Evolutionary conservation across 2,888 invertebrate genomes (phyloP), one percentile per base, ranked within the genome.

Genomic region (Pachymerium ferrugineum): DNA sequence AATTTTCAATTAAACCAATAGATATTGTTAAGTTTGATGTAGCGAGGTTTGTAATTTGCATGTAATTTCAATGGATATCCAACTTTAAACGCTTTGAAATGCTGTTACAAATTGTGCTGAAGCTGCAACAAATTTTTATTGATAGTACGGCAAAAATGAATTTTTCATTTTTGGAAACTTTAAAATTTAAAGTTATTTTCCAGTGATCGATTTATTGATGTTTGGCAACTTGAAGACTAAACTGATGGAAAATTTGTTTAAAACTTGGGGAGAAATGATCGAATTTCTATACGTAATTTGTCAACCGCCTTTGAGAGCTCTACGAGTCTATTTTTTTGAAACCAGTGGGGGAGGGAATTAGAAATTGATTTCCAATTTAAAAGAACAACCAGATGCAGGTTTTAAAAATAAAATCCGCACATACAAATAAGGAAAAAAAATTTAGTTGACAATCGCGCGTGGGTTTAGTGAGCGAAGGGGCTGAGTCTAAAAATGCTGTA

Each of bases 101-200:
- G 62, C 62, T 62, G 62, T 22, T 62, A 62, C 62, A 62, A 62
- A 62, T 62, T 62, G 62, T 62, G 62, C 62, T 62, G 62, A 62
- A 62, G 62, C 62, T 25, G 62, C 62, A 62, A 62, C 62, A 62
- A 62, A 62, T 62, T 62, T 62, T 62, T 62, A 62, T 62, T 62
- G 62, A 62, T 62, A 28, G 62, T 28, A 62, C 10, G 5, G 62
- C 62, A 62, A 28, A 62, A 62, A 62, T 62, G 62, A 62, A 62
- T 62, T 62, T 62, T 62, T 62, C 28, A 62, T 62, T 28, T 62
- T 25, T n/a, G n/a, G n/a, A n/a, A n/a, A n/a, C 16, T 54, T 62
- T 25, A 28, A 62, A 62, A 62, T 62, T 62, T 62, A 62, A 28
- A 62, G 62, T 62, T 62, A 28, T 62, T 28, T 62, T 62, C 28